Conservation (phyloP, 64 coral and sea anemone genomes). For the Cladopsammia gracilis region DNA sequence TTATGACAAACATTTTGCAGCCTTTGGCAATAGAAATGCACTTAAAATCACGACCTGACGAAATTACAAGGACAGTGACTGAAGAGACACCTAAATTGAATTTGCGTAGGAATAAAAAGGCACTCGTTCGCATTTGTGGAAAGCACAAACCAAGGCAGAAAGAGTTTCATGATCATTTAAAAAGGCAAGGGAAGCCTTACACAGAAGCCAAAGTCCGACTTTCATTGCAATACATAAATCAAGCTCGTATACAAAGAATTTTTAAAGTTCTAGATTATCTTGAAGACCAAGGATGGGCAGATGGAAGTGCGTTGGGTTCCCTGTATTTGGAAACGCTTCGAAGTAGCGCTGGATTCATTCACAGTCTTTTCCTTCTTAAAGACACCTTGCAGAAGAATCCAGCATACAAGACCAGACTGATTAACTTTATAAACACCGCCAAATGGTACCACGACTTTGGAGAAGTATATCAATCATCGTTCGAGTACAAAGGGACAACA, state of each 20-base stretch:
- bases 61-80: not conserved
- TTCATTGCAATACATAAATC: not conserved
- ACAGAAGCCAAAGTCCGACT: not conserved
- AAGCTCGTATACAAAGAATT: not conserved
- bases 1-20: not conserved
- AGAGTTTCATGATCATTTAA: not conserved
- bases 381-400: not conserved
- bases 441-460: conserved; percentile 76
- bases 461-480: conserved; percentile 53
- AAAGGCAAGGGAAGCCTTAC: not conserved
- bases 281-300: conserved; percentile 71
- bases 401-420: not conserved
- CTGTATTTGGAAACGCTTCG: conserved; percentile 54
- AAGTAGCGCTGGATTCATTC: conserved; percentile 34
- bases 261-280: conserved; percentile 22
- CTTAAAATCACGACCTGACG: not conserved
- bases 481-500: conserved; percentile 67
- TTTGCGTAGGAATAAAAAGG: too few species aligned
- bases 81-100: too few species aligned
- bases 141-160: not conserved
- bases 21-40: conserved; percentile 17
- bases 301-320: conserved; percentile 54
- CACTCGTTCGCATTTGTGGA: not conserved
- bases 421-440: conserved; percentile 18
- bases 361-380: conserved; percentile 54